These are phyloP conservation scores for Clitarchus hookeri DNA, from an alignment of 2,888 invertebrate genomes.

Conservation along the genomic window DNA sequence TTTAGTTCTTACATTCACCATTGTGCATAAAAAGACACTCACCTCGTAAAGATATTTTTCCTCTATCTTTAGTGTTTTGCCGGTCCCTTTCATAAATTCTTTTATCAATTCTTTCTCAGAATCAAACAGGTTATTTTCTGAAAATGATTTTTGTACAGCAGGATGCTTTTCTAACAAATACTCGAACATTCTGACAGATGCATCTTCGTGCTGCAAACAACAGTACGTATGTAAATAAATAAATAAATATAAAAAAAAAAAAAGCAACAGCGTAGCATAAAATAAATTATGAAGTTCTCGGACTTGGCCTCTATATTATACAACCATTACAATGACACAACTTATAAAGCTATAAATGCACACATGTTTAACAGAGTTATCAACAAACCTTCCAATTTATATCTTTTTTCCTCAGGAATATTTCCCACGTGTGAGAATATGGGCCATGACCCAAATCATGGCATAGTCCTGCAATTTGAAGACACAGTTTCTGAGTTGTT, in stretches of 20 bases:
- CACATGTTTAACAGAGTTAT: too few relatives aligned
- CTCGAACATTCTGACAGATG: constrained; percentile 56
- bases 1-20: too few relatives aligned
- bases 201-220: constrained; percentile 58
- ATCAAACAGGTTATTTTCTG: constrained; percentile 39
- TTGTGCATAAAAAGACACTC: constrained; percentile 32
- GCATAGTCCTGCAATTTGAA: constrained; percentile 66
- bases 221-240: constrained; percentile 35
- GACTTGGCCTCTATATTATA: too few relatives aligned
- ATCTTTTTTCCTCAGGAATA: constrained; percentile 43
- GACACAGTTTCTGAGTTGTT: constrained; percentile 58
- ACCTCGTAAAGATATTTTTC: constrained; percentile 58
- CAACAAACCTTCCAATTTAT: constrained; percentile 43
- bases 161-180: constrained; percentile 53
- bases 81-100: constrained; percentile 54
- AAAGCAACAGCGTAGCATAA: constrained; percentile 41
- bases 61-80: constrained; percentile 38
- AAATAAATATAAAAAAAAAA: too few relatives aligned
- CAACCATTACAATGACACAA: too few relatives aligned
- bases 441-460: constrained; percentile 74
- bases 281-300: background rate
- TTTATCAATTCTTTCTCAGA: constrained; percentile 55
- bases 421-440: constrained; percentile 68
- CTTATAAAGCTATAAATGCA: too few relatives aligned
- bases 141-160: background rate